phyloP scores from a whole-genome alignment of 2,888 invertebrate genomes.

The Bedellia somnulentella region DNA sequence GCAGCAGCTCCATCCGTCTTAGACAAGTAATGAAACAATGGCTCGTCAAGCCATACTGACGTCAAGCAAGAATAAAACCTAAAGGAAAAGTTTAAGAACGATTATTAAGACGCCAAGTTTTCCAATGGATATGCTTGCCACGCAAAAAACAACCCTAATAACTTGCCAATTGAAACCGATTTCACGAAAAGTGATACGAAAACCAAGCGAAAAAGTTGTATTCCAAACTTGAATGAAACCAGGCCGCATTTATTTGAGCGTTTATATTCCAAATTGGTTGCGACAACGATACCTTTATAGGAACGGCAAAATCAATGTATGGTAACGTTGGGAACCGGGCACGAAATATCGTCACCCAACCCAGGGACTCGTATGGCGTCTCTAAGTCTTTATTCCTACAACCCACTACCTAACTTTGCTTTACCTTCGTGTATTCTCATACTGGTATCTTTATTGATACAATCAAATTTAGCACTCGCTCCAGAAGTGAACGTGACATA shows the following conservation, averaged over 20 bases:
- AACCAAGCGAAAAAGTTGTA: slow-evolving; percentile 36
- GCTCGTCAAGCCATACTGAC: slow-evolving; percentile 17
- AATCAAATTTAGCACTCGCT: slow-evolving; percentile 24
- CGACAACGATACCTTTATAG: slow-evolving; percentile 12
- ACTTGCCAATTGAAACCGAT: slow-evolving; percentile 46
- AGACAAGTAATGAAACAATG: slow-evolving; percentile 39
- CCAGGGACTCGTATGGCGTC: slow-evolving; percentile 58
- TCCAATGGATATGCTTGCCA: slow-evolving; percentile 33
- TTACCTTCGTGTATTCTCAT: slow-evolving; percentile 56
- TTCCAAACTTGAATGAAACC: slow-evolving; percentile 38
- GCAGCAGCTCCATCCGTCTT: slow-evolving; percentile 32
- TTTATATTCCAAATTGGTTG: no score
- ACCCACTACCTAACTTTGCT: slow-evolving; percentile 59
- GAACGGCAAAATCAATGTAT: slow-evolving; percentile 44
- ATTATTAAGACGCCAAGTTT: slow-evolving; percentile 19
- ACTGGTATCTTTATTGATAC: slow-evolving; percentile 36
- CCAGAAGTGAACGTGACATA: slow-evolving; percentile 24
- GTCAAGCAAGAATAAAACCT: slow-evolving; percentile 26
- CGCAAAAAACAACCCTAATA: slow-evolving; percentile 34
- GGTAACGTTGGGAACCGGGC: slow-evolving; percentile 36
- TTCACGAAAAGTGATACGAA: slow-evolving; percentile 33
- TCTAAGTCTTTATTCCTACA: slow-evolving; percentile 39
- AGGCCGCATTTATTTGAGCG: no score
- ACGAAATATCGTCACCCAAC: slow-evolving; percentile 34
- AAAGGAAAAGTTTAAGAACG: slow-evolving; percentile 19